Evolutionary conservation across 2,888 invertebrate species (phyloP).

Genomic region (Apamea crenata): DNA sequence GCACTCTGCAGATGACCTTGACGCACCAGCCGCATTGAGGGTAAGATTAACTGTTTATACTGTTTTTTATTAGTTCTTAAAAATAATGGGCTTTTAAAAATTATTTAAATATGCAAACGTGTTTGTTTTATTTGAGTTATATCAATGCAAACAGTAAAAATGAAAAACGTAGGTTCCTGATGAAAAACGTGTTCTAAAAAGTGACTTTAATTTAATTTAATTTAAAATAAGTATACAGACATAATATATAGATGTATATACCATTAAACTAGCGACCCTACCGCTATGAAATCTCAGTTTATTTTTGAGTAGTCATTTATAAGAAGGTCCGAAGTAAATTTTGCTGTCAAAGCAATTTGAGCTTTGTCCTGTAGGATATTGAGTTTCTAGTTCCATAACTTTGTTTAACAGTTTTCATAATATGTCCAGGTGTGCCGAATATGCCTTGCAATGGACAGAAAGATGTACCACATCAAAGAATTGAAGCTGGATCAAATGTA

Average conservation of each 20-base stretch:
- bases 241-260: background rate
- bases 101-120: too few species aligned
- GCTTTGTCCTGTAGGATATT: background rate
- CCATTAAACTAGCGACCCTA: background rate
- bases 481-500: conserved; percentile 74
- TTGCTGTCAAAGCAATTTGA: background rate
- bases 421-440: conserved; percentile 80
- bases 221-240: background rate
- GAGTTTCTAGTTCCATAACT: background rate
- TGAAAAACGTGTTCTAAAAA: too few species aligned
- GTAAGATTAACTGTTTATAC: conserved; percentile 63
- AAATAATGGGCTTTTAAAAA: background rate
- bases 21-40: conserved; percentile 76
- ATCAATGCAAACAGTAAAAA: too few species aligned
- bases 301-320: background rate
- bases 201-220: background rate
- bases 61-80: background rate
- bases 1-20: conserved; percentile 74
- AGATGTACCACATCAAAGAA: conserved; percentile 76
- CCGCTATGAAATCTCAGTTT: background rate
- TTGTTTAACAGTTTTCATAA: background rate
- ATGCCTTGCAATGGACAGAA: conserved; percentile 76
- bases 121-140: too few species aligned
- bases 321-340: background rate
- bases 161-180: too few species aligned